phyloP scores from a whole-genome alignment of 2,113 vertebrate genomes.

The Nematolebias whitei region DNA sequence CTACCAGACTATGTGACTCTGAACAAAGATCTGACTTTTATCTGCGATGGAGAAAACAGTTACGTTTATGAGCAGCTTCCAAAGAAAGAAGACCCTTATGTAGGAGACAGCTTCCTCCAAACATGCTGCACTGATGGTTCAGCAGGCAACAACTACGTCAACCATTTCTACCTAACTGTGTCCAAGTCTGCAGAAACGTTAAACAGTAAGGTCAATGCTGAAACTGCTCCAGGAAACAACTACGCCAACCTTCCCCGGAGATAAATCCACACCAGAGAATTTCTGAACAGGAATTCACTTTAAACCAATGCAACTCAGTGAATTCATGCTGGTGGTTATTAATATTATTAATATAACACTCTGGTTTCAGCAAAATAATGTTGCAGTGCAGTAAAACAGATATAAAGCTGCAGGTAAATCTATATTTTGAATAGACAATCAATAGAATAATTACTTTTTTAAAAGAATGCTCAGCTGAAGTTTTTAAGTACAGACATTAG shows the following conservation, averaged over 20 bases:
- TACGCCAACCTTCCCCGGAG: conserved; percentile 68
- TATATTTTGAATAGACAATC: not conserved
- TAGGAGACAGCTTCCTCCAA: conserved; percentile 8
- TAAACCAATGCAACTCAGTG: too few species aligned
- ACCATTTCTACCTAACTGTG: conserved; percentile 69
- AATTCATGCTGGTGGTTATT: too few species aligned
- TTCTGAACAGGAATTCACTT: too few species aligned
- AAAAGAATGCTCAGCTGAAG: not conserved
- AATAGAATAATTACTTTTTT: not conserved
- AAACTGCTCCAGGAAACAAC: conserved; percentile 27
- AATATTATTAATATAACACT: not conserved
- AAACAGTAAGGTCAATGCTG: not conserved
- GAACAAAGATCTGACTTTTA: conserved; percentile 51
- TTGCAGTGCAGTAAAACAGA: not conserved
- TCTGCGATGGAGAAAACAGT: conserved; percentile 56
- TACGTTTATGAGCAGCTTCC: conserved; percentile 52
- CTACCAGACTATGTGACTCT: conserved; percentile 78
- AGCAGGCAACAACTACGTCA: conserved; percentile 59
- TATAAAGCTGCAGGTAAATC: not conserved
- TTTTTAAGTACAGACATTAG: too few species aligned
- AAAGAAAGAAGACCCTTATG: conserved; percentile 6
- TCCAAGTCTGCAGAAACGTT: conserved; percentile 31
- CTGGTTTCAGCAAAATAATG: not conserved
- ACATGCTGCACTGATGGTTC: conserved; percentile 15
- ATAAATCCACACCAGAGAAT: conserved; percentile 6